A percentile compares a stretch with the other conserved stretches of the same genome.
Evolutionary conservation across 92 coral and sea anemone species (phyloP).

Genomic region (Palythoa grandiflora): DNA sequence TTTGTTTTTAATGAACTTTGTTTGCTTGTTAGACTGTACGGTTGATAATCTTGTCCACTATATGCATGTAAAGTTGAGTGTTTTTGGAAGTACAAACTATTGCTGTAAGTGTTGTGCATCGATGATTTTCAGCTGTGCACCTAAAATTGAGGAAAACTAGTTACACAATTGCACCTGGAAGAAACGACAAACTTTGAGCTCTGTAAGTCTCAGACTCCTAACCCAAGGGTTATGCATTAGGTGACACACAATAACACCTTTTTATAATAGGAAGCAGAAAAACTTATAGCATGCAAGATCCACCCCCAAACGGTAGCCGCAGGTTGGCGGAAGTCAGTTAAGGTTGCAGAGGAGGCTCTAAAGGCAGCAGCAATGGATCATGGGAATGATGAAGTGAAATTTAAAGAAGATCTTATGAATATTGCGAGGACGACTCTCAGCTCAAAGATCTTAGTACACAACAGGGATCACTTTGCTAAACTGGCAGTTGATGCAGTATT

Average conservation of each 20-base stretch:
- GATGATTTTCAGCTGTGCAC: no score
- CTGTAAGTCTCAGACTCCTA: no score
- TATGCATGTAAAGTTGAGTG: no score
- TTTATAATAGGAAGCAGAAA: slow-evolving; percentile 90
- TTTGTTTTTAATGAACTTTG: no score
- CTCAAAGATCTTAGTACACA: slow-evolving; percentile 93
- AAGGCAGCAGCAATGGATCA: slow-evolving; percentile 92
- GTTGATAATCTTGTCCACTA: no score
- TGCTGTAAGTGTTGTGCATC: no score
- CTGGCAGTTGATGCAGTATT: slow-evolving; percentile 98
- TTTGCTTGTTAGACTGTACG: no score
- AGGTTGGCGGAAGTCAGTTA: slow-evolving; percentile 97
- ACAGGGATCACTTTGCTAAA: slow-evolving; percentile 96
- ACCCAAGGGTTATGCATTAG: background rate
- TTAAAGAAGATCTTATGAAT: slow-evolving; percentile 94
- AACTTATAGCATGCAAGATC: slow-evolving; percentile 83
- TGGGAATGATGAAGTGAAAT: slow-evolving; percentile 80
- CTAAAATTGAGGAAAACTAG: no score
- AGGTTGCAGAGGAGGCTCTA: slow-evolving; percentile 87
- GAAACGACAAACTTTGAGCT: no score
- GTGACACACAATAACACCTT: background rate
- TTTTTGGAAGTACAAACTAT: no score
- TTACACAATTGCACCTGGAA: no score
- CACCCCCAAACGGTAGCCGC: slow-evolving; percentile 97
- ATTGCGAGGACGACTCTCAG: slow-evolving; percentile 98